These are phyloP conservation scores for Sebastes diaconus DNA, from an alignment of 2,797 vertebrate species.

Conservation along the genomic window DNA sequence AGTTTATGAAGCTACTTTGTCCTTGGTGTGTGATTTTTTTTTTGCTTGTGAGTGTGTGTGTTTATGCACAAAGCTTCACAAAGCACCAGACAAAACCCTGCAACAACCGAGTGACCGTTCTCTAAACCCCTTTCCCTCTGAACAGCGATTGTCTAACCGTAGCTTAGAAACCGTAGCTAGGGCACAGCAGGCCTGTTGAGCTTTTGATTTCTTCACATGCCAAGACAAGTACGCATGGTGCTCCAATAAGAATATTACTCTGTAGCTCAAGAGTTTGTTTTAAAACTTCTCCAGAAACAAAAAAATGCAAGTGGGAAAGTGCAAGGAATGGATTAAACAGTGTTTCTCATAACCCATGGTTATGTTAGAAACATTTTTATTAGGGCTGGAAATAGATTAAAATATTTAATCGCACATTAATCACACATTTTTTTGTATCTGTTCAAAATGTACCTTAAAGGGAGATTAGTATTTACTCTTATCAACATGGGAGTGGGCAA, in stretches of 20 bases:
- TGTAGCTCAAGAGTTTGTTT: neutral
- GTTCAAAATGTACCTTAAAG: too few relatives aligned
- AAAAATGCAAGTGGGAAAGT: neutral
- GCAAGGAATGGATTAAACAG: too few relatives aligned
- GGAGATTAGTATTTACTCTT: too few relatives aligned
- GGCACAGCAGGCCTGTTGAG: neutral
- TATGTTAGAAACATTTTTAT: too few relatives aligned
- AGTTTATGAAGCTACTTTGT: constrained; percentile 2
- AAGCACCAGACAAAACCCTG: neutral
- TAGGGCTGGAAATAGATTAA: too few relatives aligned
- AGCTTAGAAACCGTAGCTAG: neutral
- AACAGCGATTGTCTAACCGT: neutral
- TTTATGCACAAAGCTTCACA: neutral
- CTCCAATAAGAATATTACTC: neutral
- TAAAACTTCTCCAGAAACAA: neutral
- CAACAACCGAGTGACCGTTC: neutral
- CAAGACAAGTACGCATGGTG: neutral
- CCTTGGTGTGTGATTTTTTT: neutral
- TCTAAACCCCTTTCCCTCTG: neutral
- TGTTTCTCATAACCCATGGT: too few relatives aligned
- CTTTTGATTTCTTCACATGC: neutral
- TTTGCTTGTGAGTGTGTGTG: neutral
- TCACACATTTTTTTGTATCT: too few relatives aligned
- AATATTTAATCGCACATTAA: too few relatives aligned
- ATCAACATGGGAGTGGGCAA: too few relatives aligned